phyloP scores from a whole-genome alignment of 2,888 invertebrate genomes.

The Drosophila prostipennis region DNA sequence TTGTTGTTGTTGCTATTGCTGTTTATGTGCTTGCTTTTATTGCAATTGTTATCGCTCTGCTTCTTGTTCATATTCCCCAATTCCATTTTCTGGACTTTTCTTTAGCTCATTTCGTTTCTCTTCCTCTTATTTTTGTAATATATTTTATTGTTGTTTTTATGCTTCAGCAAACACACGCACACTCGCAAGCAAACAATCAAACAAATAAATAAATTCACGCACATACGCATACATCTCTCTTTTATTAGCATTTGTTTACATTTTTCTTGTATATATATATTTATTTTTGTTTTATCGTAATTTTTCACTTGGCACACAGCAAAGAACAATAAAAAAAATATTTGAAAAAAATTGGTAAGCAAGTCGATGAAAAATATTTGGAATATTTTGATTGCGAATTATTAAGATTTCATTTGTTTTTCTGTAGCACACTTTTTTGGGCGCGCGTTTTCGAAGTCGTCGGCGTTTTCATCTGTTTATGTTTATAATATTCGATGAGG shows the following conservation, averaged over 20 bases:
- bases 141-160: slow-evolving; percentile 44
- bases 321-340: slow-evolving; percentile 30
- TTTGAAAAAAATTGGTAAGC: slow-evolving; percentile 2
- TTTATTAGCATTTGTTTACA: slow-evolving; percentile 22
- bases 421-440: slow-evolving; percentile 16
- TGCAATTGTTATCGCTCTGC: slow-evolving; percentile 42
- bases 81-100: slow-evolving; percentile 17
- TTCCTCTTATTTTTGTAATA: slow-evolving; percentile 23
- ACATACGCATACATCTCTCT: slow-evolving; percentile 5
- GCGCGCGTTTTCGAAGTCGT: slow-evolving; percentile 34
- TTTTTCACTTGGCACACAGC: slow-evolving; percentile 7
- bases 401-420: background rate
- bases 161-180: slow-evolving; percentile 15
- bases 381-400: background rate
- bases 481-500: background rate
- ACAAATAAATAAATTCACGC: slow-evolving; percentile 22
- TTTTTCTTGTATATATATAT: slow-evolving; percentile 5
- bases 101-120: slow-evolving; percentile 5
- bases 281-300: background rate
- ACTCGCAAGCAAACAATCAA: slow-evolving; percentile 5
- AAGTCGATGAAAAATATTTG: slow-evolving; percentile 8
- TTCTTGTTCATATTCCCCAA: slow-evolving; percentile 13
- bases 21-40: slow-evolving; percentile 35
- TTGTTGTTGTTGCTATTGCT: slow-evolving; percentile 28
- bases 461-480: slow-evolving; percentile 16